phyloP scores from a whole-genome alignment of 1,140 invertebrate genomes.

The Trichonephila clavata region DNA sequence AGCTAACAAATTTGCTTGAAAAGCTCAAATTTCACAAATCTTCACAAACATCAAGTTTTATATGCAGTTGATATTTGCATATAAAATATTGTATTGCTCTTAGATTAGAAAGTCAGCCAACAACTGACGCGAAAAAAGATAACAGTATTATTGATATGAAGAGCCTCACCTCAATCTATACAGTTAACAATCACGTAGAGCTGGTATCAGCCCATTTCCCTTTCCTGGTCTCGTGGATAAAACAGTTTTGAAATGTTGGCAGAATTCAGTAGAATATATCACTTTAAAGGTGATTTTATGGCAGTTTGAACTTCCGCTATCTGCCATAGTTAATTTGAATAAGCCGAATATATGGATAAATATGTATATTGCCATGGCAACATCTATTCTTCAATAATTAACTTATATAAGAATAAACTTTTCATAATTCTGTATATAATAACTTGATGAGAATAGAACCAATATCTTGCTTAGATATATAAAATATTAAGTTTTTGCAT shows the following conservation, averaged over 20 bases:
- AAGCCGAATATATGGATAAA: background rate
- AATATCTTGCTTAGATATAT: background rate
- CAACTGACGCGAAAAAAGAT: conserved; percentile 23
- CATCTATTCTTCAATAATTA: background rate
- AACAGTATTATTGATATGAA: conserved; percentile 68
- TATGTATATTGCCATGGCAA: conserved; percentile 66
- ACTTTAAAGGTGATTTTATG: conserved; percentile 8
- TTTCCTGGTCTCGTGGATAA: conserved; percentile 10
- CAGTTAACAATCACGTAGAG: background rate
- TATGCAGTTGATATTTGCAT: conserved; percentile 35
- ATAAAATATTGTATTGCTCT: conserved; percentile 73
- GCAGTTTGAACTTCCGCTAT: conserved; percentile 27
- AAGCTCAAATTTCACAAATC: conserved; percentile 62
- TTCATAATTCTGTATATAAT: background rate
- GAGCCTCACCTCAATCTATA: conserved; percentile 31
- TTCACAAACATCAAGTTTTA: conserved; percentile 9
- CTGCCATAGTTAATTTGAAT: conserved; percentile 17
- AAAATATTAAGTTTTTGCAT: background rate
- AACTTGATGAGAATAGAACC: background rate
- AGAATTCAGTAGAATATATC: conserved; percentile 42
- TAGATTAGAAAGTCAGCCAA: conserved; percentile 53
- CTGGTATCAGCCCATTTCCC: conserved; percentile 5
- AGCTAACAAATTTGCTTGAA: conserved; percentile 54
- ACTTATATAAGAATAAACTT: no score
- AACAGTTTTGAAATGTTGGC: conserved; percentile 53